Conservation (phyloP, 2,113 vertebrate genomes). For the Colaptes auratus region DNA sequence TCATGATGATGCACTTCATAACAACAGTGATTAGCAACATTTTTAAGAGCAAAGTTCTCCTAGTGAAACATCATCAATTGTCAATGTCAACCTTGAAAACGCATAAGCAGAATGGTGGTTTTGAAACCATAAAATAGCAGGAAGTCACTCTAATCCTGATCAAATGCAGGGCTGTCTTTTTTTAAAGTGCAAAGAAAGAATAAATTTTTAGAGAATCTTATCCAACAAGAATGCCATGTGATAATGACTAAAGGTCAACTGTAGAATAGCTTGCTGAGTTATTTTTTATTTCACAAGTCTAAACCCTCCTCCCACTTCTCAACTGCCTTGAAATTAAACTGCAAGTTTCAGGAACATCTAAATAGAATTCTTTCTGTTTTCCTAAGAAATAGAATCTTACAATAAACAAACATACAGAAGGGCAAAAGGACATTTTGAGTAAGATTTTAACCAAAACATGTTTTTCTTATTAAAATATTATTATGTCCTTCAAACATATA, state of each 20-base stretch:
- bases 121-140: background rate
- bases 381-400: constrained; percentile 64
- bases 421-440: constrained; percentile 64
- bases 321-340: constrained; percentile 43
- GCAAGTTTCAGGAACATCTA: constrained; percentile 62
- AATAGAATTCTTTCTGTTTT: constrained; percentile 65
- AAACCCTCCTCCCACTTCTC: constrained; percentile 13
- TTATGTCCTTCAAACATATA: constrained; percentile 64
- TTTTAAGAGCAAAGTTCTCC: background rate
- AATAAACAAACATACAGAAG: constrained; percentile 67
- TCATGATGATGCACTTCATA: rapidly evolving
- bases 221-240: background rate
- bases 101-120: background rate
- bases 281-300: constrained; percentile 45
- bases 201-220: background rate
- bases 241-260: background rate
- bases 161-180: background rate
- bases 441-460: constrained; percentile 67
- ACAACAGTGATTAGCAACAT: background rate
- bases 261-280: background rate
- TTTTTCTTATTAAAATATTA: constrained; percentile 72
- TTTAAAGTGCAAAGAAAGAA: constrained; percentile 5
- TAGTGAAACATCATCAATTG: background rate
- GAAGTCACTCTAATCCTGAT: background rate
- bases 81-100: background rate